Base-by-base conservation (phyloP, 2,113 vertebrate genomes). In the Drymodes brunneopygia region DNA sequence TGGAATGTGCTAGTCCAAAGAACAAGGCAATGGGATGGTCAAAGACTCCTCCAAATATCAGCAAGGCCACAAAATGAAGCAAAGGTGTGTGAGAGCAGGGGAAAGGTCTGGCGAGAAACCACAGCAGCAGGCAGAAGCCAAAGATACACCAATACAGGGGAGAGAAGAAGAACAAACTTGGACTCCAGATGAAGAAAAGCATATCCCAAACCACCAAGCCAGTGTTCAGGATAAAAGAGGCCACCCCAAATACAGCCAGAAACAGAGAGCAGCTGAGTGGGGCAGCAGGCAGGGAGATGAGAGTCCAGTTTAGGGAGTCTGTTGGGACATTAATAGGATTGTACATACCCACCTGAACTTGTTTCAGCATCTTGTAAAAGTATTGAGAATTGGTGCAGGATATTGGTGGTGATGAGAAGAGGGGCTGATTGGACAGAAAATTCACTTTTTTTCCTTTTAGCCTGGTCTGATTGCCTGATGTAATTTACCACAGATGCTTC, bases 131-230 rank as follows among this genome's bases (percentile, higher is more conserved):
- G 33, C 25, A 7, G 5, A 35, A 67, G 1, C 64, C 29, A 54
- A 11, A 54, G 12, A 4, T 3, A 17, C 11, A 54, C 12, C 40
- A 33, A 28, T 51, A 28, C 6, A 29, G 6, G 9, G 36, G 80
- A 16, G 7, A 10, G 24, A 16, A 29, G 54, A 66, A 75, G 5
- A 8, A 57, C 42, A 24, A 42, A 31, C 8, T 28, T 10, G 4
- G 57, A 9, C 15, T 28, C 7, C 0, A 1, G 21, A 65, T 1
- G 1, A 28, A 61, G 28, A 15, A 35, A 56, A 38, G 7, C 3
- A 1, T 3, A 11, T 56, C 19, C 35, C 7, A 12, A 24, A 17
- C 0, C 3, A 21, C 1, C 33, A 3, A 35, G 12, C 2, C n/a
- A 3, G 3, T 33, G 2, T 50, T 15, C 8, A 13, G 60, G 51